Evolutionary conservation across 2,888 invertebrate species (phyloP).

Genomic region (Alsophila aescularia): DNA sequence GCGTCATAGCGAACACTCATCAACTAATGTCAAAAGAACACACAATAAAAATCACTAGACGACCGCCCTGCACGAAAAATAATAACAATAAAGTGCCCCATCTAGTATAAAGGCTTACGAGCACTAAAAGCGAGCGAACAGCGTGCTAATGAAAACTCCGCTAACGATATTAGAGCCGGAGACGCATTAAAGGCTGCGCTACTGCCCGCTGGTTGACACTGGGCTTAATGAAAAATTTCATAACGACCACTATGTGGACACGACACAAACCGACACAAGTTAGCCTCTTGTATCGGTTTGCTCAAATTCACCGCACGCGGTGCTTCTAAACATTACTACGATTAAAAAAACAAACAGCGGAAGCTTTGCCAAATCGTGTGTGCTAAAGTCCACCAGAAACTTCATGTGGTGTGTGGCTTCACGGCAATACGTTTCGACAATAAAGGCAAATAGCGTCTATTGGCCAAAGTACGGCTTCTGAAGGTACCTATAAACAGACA

Average conservation of each 20-base stretch:
- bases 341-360: conserved; percentile 11
- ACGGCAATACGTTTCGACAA: conserved; percentile 2
- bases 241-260: conserved; percentile 51
- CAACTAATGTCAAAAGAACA: conserved; percentile 27
- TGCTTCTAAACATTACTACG: conserved; percentile 1
- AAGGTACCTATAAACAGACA: conserved; percentile 3
- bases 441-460: conserved; percentile 6
- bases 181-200: conserved; percentile 42
- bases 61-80: conserved; percentile 41
- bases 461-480: neutral
- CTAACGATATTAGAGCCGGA: conserved; percentile 57
- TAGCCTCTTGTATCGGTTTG: too few relatives aligned
- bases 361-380: conserved; percentile 7
- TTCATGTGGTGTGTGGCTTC: neutral
- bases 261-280: conserved; percentile 39
- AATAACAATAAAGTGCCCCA: conserved; percentile 57
- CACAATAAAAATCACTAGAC: conserved; percentile 36
- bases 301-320: conserved; percentile 28
- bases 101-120: conserved; percentile 61
- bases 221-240: conserved; percentile 71
- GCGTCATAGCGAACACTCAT: conserved; percentile 12
- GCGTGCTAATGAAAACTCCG: conserved; percentile 66
- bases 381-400: neutral
- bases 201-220: conserved; percentile 56
- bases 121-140: conserved; percentile 57